A percentile compares a stretch with the other conserved stretches of the same genome.
phyloP scores from a whole-genome alignment of 2,797 vertebrate species.

The Pteronotus mesoamericanus region DNA sequence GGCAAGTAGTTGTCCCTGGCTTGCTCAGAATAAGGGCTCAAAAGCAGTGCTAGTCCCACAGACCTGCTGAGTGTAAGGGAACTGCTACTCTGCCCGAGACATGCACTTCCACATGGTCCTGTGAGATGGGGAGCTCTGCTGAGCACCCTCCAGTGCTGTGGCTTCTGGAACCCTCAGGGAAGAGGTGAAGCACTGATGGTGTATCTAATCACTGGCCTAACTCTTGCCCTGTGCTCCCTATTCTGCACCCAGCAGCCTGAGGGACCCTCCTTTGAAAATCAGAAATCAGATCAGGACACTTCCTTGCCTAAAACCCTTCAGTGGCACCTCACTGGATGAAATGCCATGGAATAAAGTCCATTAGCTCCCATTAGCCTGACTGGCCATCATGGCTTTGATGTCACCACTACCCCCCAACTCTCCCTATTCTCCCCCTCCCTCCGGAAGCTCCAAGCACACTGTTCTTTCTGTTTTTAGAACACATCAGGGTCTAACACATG shows the following conservation, averaged over 20 bases:
- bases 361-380: background rate
- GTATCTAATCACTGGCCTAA: background rate
- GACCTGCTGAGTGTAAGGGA: background rate
- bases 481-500: background rate
- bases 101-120: background rate
- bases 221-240: background rate
- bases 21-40: background rate
- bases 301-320: background rate
- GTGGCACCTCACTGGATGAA: background rate
- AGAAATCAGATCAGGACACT: background rate
- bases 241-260: background rate
- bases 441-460: background rate
- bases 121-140: background rate
- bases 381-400: too few species aligned
- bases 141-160: background rate
- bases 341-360: too few species aligned
- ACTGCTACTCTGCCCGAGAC: background rate
- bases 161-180: background rate
- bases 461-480: background rate
- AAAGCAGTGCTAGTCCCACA: background rate
- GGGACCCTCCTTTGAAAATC: background rate
- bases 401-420: fast-evolving
- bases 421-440: background rate
- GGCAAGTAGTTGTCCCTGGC: background rate
- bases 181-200: fast-evolving